These are phyloP conservation scores for Microchrysa polita DNA, from an alignment of 2,888 invertebrate genomes.

Conservation along the genomic window DNA sequence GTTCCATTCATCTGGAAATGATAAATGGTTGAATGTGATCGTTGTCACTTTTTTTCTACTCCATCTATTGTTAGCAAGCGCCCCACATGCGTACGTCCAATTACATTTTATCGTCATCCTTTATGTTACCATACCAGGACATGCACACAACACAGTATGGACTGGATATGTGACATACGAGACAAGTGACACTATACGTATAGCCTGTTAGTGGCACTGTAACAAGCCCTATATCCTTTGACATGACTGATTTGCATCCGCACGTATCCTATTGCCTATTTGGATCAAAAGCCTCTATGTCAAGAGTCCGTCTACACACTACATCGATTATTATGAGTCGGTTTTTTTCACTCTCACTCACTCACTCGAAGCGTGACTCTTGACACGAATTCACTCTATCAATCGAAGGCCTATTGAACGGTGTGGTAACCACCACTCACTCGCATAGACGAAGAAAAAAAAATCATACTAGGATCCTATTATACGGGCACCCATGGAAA, in stretches of 20 bases:
- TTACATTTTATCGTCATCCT: background rate
- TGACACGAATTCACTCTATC: slow-evolving; percentile 24
- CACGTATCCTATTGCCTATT: slow-evolving; percentile 9
- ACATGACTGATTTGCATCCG: slow-evolving; percentile 14
- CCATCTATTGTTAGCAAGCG: slow-evolving; percentile 34
- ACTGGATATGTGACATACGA: background rate
- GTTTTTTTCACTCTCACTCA: too few species aligned
- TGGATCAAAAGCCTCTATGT: slow-evolving; percentile 18
- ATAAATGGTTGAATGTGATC: slow-evolving; percentile 41
- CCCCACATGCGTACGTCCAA: background rate
- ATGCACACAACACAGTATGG: background rate
- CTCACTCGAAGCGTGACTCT: slow-evolving; percentile 18
- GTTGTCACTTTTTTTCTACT: background rate
- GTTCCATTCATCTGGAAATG: slow-evolving; percentile 44
- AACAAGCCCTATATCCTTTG: slow-evolving; percentile 8
- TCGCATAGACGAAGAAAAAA: background rate
- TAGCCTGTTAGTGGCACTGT: background rate
- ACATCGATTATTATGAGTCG: too few species aligned
- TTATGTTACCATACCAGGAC: too few species aligned
- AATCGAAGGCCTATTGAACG: slow-evolving; percentile 24
- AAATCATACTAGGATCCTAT: background rate
- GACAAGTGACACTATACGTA: slow-evolving; percentile 1
- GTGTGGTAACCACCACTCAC: background rate
- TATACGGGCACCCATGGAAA: slow-evolving; percentile 1
- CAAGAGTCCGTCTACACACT: background rate